phyloP scores from a whole-genome alignment of 1,140 invertebrate species.

The Aphelinus atriplicis region DNA sequence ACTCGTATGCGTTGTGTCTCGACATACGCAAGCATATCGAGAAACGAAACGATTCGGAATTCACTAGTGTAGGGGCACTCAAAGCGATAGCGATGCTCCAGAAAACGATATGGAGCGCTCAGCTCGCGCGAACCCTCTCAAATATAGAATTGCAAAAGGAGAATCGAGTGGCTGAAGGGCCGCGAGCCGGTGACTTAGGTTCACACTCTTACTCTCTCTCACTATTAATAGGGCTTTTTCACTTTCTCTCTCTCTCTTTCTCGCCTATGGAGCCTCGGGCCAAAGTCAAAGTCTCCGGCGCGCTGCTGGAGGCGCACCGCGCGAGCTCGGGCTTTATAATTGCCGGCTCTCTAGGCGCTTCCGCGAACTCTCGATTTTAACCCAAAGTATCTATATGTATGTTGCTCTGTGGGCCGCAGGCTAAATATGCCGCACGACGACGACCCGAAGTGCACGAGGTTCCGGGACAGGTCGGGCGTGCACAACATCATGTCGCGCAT shows the following conservation, averaged over 20 bases:
- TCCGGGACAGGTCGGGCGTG: constrained; percentile 63
- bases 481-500: constrained; percentile 85
- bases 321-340: not conserved
- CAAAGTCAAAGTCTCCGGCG: constrained; percentile 30
- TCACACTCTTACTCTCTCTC: too few relatives aligned
- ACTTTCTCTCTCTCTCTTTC: too few relatives aligned
- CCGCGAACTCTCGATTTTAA: not conserved
- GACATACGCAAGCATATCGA: too few relatives aligned
- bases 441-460: constrained; percentile 75
- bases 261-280: not conserved
- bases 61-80: too few relatives aligned
- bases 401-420: constrained; percentile 62
- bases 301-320: not conserved
- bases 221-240: constrained; percentile 13
- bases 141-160: not conserved
- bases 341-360: not conserved
- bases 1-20: too few relatives aligned
- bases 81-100: too few relatives aligned
- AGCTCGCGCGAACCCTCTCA: too few relatives aligned
- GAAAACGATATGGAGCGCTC: too few relatives aligned
- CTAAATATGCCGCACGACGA: constrained; percentile 93
- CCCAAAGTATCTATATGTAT: too few relatives aligned
- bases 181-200: too few relatives aligned
- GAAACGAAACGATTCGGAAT: too few relatives aligned
- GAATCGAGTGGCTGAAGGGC: not conserved